phyloP scores from a whole-genome alignment of 2,113 vertebrate genomes.

The Spilogale gracilis region DNA sequence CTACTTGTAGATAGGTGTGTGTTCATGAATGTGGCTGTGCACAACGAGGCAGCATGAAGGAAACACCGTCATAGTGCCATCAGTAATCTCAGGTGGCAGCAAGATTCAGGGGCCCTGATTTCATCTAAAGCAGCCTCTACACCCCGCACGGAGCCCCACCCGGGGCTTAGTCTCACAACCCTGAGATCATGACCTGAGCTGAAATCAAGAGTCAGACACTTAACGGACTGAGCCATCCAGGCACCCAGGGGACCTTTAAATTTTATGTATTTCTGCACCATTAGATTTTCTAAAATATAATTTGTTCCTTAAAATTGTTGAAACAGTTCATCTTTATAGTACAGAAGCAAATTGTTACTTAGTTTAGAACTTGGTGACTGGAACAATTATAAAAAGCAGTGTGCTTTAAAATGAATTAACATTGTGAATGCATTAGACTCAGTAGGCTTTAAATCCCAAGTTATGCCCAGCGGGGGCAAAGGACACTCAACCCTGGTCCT shows the following conservation, averaged over 20 bases:
- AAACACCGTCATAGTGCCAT: neutral
- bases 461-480: neutral
- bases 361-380: neutral
- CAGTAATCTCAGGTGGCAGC: neutral
- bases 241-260: neutral
- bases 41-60: neutral
- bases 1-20: neutral
- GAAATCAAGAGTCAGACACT: neutral
- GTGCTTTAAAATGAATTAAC: neutral
- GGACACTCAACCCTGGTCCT: neutral
- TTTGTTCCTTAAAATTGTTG: neutral
- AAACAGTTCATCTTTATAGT: neutral
- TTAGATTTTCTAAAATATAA: slow-evolving; percentile 18
- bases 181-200: neutral
- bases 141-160: neutral
- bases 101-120: neutral
- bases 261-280: neutral
- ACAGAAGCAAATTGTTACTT: neutral
- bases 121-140: neutral
- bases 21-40: neutral
- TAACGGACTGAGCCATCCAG: neutral
- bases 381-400: neutral
- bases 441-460: neutral
- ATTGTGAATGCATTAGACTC: neutral
- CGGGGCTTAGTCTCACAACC: neutral